Percentiles rank a stretch among this genome's conserved stretches.
phyloP scores from a whole-genome alignment of 2,888 invertebrate species.

The Drosophila helvetica region DNA sequence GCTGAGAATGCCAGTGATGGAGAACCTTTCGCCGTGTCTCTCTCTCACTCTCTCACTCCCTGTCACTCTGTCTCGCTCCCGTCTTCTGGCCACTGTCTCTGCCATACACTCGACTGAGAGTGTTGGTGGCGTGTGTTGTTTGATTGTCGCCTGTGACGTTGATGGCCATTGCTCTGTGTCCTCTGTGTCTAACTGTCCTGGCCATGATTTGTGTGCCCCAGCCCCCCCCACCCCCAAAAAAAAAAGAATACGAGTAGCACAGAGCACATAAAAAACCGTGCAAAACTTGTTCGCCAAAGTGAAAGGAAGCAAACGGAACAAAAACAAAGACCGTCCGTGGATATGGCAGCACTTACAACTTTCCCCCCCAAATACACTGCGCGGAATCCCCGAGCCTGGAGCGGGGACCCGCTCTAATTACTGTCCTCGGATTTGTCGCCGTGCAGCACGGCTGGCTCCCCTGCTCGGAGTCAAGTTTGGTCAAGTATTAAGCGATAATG shows the following conservation, averaged over 20 bases:
- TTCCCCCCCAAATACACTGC: slow-evolving; percentile 19
- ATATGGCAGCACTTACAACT: slow-evolving; percentile 48
- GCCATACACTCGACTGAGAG: neutral
- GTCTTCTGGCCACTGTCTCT: neutral
- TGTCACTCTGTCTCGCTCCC: neutral
- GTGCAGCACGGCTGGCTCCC: neutral
- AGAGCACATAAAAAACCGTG: slow-evolving; percentile 23
- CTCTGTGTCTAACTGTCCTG: slow-evolving; percentile 37
- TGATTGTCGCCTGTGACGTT: slow-evolving; percentile 71
- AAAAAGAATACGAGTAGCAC: slow-evolving; percentile 5
- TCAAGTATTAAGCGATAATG: slow-evolving; percentile 74
- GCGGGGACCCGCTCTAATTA: slow-evolving; percentile 10
- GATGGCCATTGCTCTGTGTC: slow-evolving; percentile 50
- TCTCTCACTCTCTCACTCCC: too few relatives aligned
- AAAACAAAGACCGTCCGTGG: slow-evolving; percentile 14
- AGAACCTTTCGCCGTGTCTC: too few relatives aligned
- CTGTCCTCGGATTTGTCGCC: slow-evolving; percentile 12
- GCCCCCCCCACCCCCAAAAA: neutral
- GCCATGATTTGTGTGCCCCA: slow-evolving; percentile 62
- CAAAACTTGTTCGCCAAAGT: slow-evolving; percentile 12
- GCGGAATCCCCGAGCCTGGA: neutral
- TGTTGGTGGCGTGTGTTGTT: slow-evolving; percentile 26
- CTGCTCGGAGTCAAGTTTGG: slow-evolving; percentile 32
- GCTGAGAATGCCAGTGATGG: slow-evolving; percentile 5
- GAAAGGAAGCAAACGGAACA: neutral